Evolutionary conservation across 2,797 vertebrate genomes (phyloP).

Genomic region (Phoxinus dragarum): DNA sequence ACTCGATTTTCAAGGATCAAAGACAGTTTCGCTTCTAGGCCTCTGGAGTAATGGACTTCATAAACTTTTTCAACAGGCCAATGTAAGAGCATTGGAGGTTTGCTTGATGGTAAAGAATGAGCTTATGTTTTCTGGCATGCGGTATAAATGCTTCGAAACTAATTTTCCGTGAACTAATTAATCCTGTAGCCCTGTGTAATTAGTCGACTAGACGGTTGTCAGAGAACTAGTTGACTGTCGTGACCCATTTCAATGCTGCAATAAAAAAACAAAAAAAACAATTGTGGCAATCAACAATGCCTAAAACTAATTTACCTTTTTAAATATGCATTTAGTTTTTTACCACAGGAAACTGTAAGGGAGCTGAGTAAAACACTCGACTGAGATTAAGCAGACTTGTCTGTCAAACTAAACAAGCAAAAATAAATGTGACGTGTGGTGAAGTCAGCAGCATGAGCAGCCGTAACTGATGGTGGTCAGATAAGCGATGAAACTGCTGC

Average conservation of each 20-base stretch:
- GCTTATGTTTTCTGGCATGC: slow-evolving; percentile 12
- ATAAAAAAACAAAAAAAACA: background rate
- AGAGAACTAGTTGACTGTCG: background rate
- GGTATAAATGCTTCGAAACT: background rate
- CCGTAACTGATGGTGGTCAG: slow-evolving; percentile 18
- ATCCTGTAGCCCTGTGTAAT: background rate
- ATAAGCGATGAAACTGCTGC: slow-evolving; percentile 3
- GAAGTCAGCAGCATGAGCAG: background rate
- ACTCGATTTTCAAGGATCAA: slow-evolving; percentile 9
- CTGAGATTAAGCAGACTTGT: background rate
- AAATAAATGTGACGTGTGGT: background rate
- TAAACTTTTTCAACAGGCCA: slow-evolving; percentile 1
- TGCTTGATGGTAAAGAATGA: background rate
- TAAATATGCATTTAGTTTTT: background rate
- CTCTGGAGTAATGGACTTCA: slow-evolving; percentile 16
- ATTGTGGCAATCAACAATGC: background rate
- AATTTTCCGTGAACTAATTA: background rate
- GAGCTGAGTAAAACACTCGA: background rate
- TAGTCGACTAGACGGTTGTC: background rate
- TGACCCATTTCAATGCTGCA: background rate
- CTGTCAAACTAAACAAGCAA: slow-evolving; percentile 21
- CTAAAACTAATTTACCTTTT: background rate
- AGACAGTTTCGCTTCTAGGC: background rate
- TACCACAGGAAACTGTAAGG: background rate
- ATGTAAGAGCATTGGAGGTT: background rate